These are phyloP conservation scores for Macropodus opercularis DNA, from an alignment of 2,797 vertebrate genomes.

Conservation along the genomic window DNA sequence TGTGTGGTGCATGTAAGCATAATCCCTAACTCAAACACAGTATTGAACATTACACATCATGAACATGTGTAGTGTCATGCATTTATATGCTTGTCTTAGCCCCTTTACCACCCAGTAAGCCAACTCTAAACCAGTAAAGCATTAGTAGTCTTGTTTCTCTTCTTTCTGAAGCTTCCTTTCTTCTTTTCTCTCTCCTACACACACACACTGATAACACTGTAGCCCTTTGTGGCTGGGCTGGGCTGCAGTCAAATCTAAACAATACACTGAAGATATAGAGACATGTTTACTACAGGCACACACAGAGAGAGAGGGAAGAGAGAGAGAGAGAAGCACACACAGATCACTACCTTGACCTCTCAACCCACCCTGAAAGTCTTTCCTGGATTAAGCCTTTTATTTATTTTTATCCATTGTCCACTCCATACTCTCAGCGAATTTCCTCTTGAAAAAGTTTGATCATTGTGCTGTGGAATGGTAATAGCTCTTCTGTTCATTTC, in stretches of 20 bases:
- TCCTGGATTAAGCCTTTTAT: conserved; percentile 1
- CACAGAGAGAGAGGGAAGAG: neutral
- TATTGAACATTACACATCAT: neutral
- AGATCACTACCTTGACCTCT: conserved; percentile 36
- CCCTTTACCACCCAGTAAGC: neutral
- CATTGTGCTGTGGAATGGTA: no score
- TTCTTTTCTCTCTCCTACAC: neutral
- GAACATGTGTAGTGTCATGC: neutral
- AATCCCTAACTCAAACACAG: neutral
- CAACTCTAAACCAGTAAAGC: conserved; percentile 11
- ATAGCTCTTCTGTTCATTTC: neutral
- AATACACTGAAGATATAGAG: conserved; percentile 77
- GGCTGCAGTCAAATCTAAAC: conserved; percentile 66
- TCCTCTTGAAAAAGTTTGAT: neutral
- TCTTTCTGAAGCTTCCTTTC: neutral
- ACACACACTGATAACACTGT: conserved; percentile 42
- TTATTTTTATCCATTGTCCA: conserved; percentile 9
- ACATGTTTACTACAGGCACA: conserved; percentile 65
- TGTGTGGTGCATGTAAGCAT: neutral
- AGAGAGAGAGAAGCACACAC: conserved; percentile 12
- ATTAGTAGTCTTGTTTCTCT: conserved; percentile 34
- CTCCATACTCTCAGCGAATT: neutral
- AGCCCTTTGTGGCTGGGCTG: conserved; percentile 44
- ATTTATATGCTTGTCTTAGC: neutral
- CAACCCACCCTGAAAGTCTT: conserved; percentile 22